Evolutionary conservation across 2,888 invertebrate genomes (phyloP).

Genomic region (Clunio marinus): DNA sequence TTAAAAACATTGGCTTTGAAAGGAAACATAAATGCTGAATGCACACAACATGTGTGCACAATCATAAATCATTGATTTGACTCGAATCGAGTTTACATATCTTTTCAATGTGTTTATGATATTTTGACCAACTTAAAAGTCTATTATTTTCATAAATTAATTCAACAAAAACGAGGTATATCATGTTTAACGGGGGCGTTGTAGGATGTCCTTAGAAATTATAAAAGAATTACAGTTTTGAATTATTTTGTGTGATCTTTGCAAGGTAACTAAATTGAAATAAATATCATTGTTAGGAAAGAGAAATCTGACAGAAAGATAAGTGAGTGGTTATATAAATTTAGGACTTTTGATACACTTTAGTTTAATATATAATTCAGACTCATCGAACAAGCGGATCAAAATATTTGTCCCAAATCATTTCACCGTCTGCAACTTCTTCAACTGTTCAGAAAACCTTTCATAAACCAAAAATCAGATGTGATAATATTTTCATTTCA

Average conservation of each 20-base stretch:
- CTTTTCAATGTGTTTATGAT: no score
- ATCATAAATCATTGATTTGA: no score
- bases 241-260: no score
- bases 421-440: no score
- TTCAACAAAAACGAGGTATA: constrained; percentile 35
- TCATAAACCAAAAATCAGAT: not conserved
- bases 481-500: constrained; percentile 14
- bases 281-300: not conserved
- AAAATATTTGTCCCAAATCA: not conserved
- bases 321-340: not conserved
- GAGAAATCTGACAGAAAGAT: not conserved
- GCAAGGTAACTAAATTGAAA: constrained; percentile 2
- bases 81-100: no score
- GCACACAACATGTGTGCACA: not conserved
- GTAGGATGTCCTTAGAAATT: not conserved
- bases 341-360: constrained; percentile 6
- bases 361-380: constrained; percentile 37
- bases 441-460: no score
- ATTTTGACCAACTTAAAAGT: not conserved
- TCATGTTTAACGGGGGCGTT: not conserved
- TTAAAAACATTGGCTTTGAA: constrained; percentile 36
- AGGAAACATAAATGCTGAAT: not conserved
- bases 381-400: constrained; percentile 33
- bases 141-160: constrained; percentile 7
- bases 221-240: not conserved